These are phyloP conservation scores for Phalacrocorax pelagicus DNA, from an alignment of 2,113 vertebrate genomes.

Conservation along the genomic window DNA sequence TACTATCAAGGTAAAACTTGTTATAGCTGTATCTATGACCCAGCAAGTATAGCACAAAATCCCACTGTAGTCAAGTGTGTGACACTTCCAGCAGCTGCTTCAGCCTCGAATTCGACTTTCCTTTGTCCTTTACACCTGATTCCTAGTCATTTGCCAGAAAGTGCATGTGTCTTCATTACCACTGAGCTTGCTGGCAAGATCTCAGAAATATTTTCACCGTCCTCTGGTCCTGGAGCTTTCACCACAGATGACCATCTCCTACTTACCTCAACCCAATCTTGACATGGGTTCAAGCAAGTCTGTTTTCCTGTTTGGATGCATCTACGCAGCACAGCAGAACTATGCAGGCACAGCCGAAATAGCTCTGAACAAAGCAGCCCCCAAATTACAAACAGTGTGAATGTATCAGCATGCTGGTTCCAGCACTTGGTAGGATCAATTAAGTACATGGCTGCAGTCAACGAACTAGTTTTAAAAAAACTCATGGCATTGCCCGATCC, in stretches of 20 bases:
- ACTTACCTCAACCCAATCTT: not conserved
- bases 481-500: rapidly evolving
- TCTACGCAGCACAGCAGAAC: not conserved
- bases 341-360: not conserved
- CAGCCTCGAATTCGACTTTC: not conserved
- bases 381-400: not conserved
- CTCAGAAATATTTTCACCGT: not conserved
- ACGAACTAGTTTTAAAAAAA: not conserved
- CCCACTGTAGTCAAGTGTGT: rapidly evolving
- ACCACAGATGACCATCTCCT: not conserved
- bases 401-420: not conserved
- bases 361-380: not conserved
- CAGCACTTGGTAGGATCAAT: not conserved
- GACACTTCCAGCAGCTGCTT: not conserved
- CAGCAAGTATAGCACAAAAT: not conserved
- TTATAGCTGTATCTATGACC: not conserved
- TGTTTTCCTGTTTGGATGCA: not conserved
- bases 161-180: not conserved
- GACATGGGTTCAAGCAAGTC: not conserved
- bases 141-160: not conserved
- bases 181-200: not conserved
- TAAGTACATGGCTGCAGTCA: not conserved
- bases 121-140: not conserved
- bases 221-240: not conserved
- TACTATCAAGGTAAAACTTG: not conserved